Percentiles rank a stretch among this genome's conserved stretches.
Evolutionary conservation across 1,140 invertebrate species (phyloP).

Genomic region (Delia radicum): DNA sequence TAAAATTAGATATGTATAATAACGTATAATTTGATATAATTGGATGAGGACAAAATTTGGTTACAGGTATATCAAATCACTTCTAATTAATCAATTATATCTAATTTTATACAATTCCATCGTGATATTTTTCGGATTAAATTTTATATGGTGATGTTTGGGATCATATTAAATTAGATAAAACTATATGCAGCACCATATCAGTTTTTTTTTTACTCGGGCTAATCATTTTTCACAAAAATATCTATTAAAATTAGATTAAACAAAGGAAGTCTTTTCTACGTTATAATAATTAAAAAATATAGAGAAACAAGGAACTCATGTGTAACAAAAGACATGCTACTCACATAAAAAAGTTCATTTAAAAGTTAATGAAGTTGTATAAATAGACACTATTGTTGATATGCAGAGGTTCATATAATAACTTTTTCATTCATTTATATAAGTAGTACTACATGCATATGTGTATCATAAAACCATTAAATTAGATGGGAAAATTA

Average conservation of each 20-base stretch:
- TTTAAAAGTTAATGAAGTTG: constrained; percentile 2
- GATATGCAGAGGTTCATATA: neutral
- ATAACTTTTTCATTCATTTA: neutral
- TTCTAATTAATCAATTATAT: no score
- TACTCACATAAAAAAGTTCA: neutral
- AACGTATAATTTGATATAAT: no score
- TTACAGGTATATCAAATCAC: no score
- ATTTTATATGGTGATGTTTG: no score
- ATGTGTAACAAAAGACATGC: neutral
- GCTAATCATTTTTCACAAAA: no score
- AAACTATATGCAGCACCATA: no score
- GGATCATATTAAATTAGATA: no score
- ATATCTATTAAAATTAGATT: neutral
- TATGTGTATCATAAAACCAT: neutral
- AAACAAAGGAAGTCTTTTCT: neutral
- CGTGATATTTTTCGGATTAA: no score
- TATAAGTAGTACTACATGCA: neutral
- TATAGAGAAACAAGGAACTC: neutral
- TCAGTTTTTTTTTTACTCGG: no score
- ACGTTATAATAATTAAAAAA: neutral
- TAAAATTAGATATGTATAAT: no score
- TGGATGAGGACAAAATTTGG: no score
- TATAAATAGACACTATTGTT: neutral
- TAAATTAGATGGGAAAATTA: constrained; percentile 2
- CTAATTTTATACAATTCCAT: no score